Base-by-base conservation (phyloP, 2,888 invertebrate species). In the Agelastica alni region DNA sequence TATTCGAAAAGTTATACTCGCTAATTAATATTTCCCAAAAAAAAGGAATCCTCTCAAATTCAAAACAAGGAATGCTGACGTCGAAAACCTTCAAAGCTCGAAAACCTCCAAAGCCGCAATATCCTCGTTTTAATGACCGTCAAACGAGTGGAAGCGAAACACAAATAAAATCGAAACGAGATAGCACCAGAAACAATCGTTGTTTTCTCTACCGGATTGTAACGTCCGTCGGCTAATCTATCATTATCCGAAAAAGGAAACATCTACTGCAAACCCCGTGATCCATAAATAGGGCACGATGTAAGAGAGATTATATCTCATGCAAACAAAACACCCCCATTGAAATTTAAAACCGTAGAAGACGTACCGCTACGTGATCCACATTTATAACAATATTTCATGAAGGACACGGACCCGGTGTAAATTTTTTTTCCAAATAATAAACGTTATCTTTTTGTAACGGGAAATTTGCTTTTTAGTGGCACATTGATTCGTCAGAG, bases 271-370 rank as follows among this genome's bases (percentile, higher is more conserved):
- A 18, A 18, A n/a, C n/a, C 12, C 52, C 52, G 14, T 32, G 28
- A 34, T 42, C 34, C 47, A 30, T 47, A 47, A 47, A 47, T 47
- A 53, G 53, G 14, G 31, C 41, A 28, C 53, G 42, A 30, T 47
- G 20, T 26, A 36, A 53, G 47, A 53, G 36, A 47, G 42, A 47
- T 53, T 47, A 43, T 46, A 53, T 28, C 13, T 47, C 36, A 45
- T 49, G 49, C 54, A 41, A 54, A 54, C 26, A 37, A 9, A 39
- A 48, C 48, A 53, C 34, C 43, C 43, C 48, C 36, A 44, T 49
- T 54, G 54, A 54, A 44, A 54, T 54, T 49, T 39, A 39, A 44
- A 54, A 48, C 39, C 34, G 20, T 9, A 22, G 49, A 41, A 45
- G 49, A 44, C 36, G 26, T 34, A 34, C 18, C 17, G 22, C 12